These are phyloP conservation scores for Cassiopea andromeda DNA, from an alignment of 30 jellyfish, hydroid and myxozoan species.

Conservation along the genomic window DNA sequence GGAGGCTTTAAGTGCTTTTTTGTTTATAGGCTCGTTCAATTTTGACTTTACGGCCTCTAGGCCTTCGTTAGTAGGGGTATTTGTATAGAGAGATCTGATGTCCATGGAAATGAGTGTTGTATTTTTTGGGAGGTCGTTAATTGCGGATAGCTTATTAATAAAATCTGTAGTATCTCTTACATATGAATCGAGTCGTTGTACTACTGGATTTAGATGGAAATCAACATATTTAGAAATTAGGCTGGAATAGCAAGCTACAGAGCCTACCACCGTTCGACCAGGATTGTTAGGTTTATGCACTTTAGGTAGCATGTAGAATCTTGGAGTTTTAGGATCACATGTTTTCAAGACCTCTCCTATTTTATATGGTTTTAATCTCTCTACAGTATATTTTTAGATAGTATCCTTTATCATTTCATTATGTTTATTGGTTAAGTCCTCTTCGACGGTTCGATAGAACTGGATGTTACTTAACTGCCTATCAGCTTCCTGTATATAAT, in stretches of 20 bases:
- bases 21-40: neutral
- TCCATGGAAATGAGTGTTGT: slow-evolving; percentile 29
- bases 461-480: too few relatives aligned
- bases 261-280: neutral
- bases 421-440: too few relatives aligned
- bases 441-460: too few relatives aligned
- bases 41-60: neutral
- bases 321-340: neutral
- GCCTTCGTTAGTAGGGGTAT: slow-evolving; percentile 24
- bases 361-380: too few relatives aligned
- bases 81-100: slow-evolving; percentile 31
- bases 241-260: slow-evolving; percentile 13
- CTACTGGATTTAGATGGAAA: neutral
- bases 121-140: slow-evolving; percentile 5
- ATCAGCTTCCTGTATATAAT: neutral
- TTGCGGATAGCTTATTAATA: neutral
- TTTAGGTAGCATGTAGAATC: slow-evolving; percentile 6
- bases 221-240: neutral
- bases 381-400: too few relatives aligned
- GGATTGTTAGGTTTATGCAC: slow-evolving; percentile 8
- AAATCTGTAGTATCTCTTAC: slow-evolving; percentile 32
- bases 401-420: too few relatives aligned
- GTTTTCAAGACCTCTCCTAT: too few relatives aligned
- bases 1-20: neutral
- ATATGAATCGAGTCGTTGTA: neutral